Conservation (phyloP, 2,888 invertebrate species). For the Icerya purchasi region DNA sequence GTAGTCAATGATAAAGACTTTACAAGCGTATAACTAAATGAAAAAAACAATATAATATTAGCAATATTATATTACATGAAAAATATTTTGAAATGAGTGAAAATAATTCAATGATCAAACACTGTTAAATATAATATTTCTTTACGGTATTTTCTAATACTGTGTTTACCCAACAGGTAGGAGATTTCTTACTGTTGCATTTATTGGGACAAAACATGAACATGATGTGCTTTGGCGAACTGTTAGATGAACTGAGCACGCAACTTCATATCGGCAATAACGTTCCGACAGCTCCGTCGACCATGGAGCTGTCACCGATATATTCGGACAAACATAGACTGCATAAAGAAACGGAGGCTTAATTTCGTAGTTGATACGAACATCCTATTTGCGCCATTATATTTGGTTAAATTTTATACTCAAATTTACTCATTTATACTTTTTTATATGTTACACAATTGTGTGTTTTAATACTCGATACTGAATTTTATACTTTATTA, state of each 20-base stretch:
- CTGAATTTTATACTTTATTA: too few species aligned
- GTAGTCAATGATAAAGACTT: too few species aligned
- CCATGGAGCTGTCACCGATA: conserved; percentile 65
- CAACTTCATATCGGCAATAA: conserved; percentile 36
- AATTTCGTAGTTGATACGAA: too few species aligned
- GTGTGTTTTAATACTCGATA: too few species aligned
- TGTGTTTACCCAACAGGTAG: conserved; percentile 35
- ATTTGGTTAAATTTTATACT: background rate
- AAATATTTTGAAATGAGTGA: background rate
- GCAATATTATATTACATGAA: too few species aligned
- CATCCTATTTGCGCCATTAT: background rate
- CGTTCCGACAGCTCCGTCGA: conserved; percentile 62
- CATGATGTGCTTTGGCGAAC: conserved; percentile 54
- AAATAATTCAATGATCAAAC: background rate
- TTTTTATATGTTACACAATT: too few species aligned
- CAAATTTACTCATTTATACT: too few species aligned
- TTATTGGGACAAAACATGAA: conserved; percentile 72
- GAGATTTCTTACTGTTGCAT: conserved; percentile 65
- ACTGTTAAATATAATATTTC: background rate
- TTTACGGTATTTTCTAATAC: conserved; percentile 16
- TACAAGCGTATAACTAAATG: too few species aligned
- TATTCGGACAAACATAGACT: conserved; percentile 31
- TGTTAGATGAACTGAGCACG: conserved; percentile 53
- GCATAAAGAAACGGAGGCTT: conserved; percentile 67
- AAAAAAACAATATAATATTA: too few species aligned